phyloP scores from a whole-genome alignment of 2,797 vertebrate genomes.

The Luscinia luscinia region DNA sequence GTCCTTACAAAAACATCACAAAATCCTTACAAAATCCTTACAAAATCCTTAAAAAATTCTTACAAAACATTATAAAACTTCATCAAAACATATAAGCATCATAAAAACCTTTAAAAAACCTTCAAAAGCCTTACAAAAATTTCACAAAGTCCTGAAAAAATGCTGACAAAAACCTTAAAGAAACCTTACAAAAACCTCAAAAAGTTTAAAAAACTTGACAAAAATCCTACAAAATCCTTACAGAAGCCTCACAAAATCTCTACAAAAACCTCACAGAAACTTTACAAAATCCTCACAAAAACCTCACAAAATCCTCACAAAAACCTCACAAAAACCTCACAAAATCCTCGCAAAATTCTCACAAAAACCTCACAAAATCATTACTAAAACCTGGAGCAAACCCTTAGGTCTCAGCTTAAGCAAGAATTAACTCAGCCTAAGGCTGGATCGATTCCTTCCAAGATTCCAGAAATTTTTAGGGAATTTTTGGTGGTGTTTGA shows the following conservation, averaged over 20 bases:
- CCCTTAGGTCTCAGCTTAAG: background rate
- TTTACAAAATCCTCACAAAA: no score
- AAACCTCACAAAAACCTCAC: no score
- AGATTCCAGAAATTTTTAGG: background rate
- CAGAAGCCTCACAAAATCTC: background rate
- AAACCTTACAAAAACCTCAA: rapidly evolving
- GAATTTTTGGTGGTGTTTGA: background rate
- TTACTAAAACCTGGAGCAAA: background rate
- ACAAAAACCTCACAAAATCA: background rate
- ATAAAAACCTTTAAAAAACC: background rate
- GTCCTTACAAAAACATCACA: background rate
- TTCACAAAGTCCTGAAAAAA: background rate
- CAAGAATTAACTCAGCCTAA: rapidly evolving
- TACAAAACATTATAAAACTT: background rate
- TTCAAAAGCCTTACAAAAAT: no score
- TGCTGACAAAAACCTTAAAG: background rate
- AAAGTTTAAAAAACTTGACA: no score
- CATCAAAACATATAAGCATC: background rate
- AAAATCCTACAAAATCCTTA: background rate
- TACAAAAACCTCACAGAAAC: background rate
- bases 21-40: background rate
- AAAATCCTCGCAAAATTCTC: rapidly evolving
- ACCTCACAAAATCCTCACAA: background rate
- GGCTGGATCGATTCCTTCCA: rapidly evolving
- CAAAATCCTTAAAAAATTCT: no score